phyloP scores from a whole-genome alignment of 1,140 invertebrate genomes.

The Octopus bimaculoides region DNA sequence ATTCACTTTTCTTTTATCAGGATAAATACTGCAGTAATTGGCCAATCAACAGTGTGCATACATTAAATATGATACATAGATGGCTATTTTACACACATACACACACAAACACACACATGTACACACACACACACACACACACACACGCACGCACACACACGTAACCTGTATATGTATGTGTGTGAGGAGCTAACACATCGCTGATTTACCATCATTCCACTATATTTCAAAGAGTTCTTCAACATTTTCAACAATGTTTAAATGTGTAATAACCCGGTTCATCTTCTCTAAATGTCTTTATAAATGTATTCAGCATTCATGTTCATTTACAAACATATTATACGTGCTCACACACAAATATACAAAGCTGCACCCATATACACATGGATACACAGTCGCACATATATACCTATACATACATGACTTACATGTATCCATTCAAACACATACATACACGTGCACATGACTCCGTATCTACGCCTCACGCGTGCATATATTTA shows the following conservation, averaged over 20 bases:
- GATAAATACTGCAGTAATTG: no score
- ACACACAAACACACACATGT: neutral
- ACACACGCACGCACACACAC: conserved; percentile 16
- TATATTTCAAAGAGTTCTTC: no score
- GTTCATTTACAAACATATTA: no score
- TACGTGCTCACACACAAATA: neutral
- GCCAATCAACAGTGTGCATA: no score
- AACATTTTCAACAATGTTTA: no score
- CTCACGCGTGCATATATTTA: neutral
- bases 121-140: conserved; percentile 10
- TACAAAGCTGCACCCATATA: conserved; percentile 7
- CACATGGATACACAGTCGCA: conserved; percentile 11
- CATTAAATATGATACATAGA: no score
- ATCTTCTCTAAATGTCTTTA: no score
- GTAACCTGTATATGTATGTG: neutral
- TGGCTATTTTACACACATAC: neutral
- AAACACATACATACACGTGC: neutral
- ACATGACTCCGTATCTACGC: neutral
- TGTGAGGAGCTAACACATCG: no score
- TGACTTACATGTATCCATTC: neutral
- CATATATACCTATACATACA: conserved; percentile 8
- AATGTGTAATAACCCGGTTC: no score
- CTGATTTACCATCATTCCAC: no score
- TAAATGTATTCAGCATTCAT: no score
- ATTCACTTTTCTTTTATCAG: no score